Evolutionary conservation across 2,797 vertebrate genomes (phyloP).

Genomic region (Takifugu ocellatus): DNA sequence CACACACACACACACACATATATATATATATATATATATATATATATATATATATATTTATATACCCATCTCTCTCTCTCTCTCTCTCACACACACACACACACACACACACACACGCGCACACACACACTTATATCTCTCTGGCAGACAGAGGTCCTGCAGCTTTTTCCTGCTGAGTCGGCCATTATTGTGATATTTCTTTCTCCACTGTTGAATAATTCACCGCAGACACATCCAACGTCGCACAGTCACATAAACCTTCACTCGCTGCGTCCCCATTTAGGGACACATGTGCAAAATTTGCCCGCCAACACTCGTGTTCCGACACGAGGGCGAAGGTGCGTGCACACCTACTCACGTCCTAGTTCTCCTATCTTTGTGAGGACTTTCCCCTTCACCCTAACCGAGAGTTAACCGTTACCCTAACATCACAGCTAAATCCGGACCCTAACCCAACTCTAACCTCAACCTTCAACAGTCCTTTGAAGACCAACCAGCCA

Average conservation of each 20-base stretch:
- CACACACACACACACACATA: neutral
- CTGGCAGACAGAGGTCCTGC: constrained; percentile 42
- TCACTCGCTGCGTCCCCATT: constrained; percentile 24
- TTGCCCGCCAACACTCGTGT: constrained; percentile 23
- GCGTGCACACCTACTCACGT: no score
- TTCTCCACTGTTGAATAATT: constrained; percentile 60
- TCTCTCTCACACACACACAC: neutral
- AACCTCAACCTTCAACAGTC: no score
- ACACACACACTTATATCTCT: constrained; percentile 5
- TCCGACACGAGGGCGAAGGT: constrained; percentile 1
- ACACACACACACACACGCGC: constrained; percentile 1
- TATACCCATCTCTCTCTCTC: neutral
- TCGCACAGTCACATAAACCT: constrained; percentile 5
- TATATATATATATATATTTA: no score
- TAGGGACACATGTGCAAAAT: constrained; percentile 35
- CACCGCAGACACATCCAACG: constrained; percentile 42
- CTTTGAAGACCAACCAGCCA: no score
- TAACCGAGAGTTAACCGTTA: no score
- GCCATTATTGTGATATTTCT: constrained; percentile 52
- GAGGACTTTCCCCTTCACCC: no score
- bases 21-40: no score
- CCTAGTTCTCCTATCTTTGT: no score
- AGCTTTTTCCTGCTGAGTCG: constrained; percentile 61
- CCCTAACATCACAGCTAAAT: no score
- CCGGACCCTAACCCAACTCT: no score